These are phyloP conservation scores for Danaus plexippus DNA, from an alignment of 1,140 invertebrate species.

Conservation along the genomic window DNA sequence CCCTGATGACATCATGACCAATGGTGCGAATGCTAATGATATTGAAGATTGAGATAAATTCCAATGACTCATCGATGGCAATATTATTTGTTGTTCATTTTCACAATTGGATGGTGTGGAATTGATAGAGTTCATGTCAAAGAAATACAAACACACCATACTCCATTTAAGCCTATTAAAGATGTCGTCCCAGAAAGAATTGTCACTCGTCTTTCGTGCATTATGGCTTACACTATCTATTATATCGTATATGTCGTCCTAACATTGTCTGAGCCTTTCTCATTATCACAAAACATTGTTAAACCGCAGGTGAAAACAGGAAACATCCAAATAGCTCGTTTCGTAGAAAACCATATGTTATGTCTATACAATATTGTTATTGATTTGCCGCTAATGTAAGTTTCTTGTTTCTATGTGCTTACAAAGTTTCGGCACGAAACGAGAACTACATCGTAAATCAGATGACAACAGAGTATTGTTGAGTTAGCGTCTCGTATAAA, in stretches of 20 bases:
- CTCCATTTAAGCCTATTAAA: too few relatives aligned
- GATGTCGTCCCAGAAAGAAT: too few relatives aligned
- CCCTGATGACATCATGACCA: constrained; percentile 22
- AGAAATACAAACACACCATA: too few relatives aligned
- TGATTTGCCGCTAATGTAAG: constrained; percentile 6
- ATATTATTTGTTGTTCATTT: background rate
- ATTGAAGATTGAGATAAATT: constrained; percentile 5
- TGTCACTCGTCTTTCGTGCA: too few relatives aligned
- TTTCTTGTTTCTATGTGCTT: constrained; percentile 6
- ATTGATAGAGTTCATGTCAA: too few relatives aligned
- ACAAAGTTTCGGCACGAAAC: constrained; percentile 9
- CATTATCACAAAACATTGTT: constrained; percentile 9
- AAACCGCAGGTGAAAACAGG: constrained; percentile 15
- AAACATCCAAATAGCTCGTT: constrained; percentile 13
- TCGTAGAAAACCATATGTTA: constrained; percentile 12
- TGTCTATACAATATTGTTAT: constrained; percentile 17
- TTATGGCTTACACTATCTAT: too few relatives aligned
- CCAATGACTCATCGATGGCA: background rate
- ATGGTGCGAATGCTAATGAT: constrained; percentile 16
- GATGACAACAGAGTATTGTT: background rate
- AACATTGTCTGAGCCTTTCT: too few relatives aligned
- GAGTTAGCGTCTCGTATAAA: background rate
- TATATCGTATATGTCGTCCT: too few relatives aligned
- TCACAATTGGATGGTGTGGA: too few relatives aligned
- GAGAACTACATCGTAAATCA: constrained; percentile 9